A percentile compares a stretch with the other conserved stretches of the same genome.
These are phyloP conservation scores for Dastarcus helophoroides DNA, from an alignment of 2,888 invertebrate genomes.

Conservation along the genomic window DNA sequence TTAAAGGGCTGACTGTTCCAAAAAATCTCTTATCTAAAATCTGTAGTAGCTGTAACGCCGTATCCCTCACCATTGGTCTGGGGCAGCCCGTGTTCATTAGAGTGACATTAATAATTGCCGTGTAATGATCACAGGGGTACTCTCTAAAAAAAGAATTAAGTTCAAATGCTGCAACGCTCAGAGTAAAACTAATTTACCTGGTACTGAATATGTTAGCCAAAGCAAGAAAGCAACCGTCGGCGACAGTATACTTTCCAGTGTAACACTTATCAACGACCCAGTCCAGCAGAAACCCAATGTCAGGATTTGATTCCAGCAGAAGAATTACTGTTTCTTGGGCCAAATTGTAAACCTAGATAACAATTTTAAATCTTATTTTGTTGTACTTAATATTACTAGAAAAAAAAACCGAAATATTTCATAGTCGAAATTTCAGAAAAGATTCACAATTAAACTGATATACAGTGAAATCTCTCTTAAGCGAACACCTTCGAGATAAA, in stretches of 20 bases:
- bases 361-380: neutral
- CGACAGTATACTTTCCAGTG: constrained; percentile 80
- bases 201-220: constrained; percentile 94
- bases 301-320: constrained; percentile 88
- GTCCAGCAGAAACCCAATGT: constrained; percentile 81
- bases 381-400: too few species aligned
- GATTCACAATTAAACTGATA: too few species aligned
- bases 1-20: constrained; percentile 62
- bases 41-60: constrained; percentile 87
- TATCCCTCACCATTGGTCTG: constrained; percentile 81
- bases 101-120: constrained; percentile 94
- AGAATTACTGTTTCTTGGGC: constrained; percentile 90
- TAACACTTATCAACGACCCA: constrained; percentile 98
- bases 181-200: constrained; percentile 45
- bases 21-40: constrained; percentile 92
- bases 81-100: constrained; percentile 94
- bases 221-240: constrained; percentile 93
- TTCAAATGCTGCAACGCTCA: constrained; percentile 1
- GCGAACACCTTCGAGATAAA: too few species aligned
- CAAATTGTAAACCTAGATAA: constrained; percentile 69
- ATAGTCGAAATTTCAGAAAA: too few species aligned
- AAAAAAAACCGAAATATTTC: too few species aligned
- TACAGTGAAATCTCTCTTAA: too few species aligned
- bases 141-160: constrained; percentile 47
- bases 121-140: constrained; percentile 96